A percentile compares a stretch with the other conserved stretches of the same genome.
Evolutionary conservation across 2,888 invertebrate species (phyloP).

Genomic region (Hecatera dysodea): DNA sequence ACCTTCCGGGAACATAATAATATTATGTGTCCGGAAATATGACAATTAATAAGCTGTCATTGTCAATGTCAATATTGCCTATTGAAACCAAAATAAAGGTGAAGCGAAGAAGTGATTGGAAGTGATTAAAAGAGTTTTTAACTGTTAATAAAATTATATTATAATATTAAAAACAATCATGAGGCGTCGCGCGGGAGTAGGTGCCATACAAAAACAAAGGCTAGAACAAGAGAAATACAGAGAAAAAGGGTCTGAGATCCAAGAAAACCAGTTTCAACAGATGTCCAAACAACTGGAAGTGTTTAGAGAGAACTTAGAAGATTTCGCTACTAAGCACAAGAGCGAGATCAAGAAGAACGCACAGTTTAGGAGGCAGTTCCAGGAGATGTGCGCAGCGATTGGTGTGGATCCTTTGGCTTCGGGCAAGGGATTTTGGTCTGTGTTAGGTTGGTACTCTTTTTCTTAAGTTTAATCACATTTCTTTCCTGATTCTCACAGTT

Average conservation of each 20-base stretch:
- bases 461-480: background rate
- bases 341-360: slow-evolving; percentile 98
- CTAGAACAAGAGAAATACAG: slow-evolving; percentile 97
- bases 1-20: too few species aligned
- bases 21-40: background rate
- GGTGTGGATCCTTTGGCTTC: slow-evolving; percentile 99
- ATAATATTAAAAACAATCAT: slow-evolving; percentile 85
- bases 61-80: slow-evolving; percentile 2
- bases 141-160: background rate
- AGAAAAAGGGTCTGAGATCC: slow-evolving; percentile 97
- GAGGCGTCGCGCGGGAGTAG: slow-evolving; percentile 96
- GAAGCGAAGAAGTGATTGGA: background rate
- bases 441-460: slow-evolving; percentile 90
- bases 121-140: background rate
- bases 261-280: slow-evolving; percentile 97
- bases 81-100: background rate
- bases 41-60: slow-evolving; percentile 6
- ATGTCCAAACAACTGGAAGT: slow-evolving; percentile 98
- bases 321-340: slow-evolving; percentile 98
- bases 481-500: background rate
- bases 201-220: slow-evolving; percentile 97
- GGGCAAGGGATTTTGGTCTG: slow-evolving; percentile 99
- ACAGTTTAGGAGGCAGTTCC: slow-evolving; percentile 98
- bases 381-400: slow-evolving; percentile 99
- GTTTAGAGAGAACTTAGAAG: slow-evolving; percentile 97